These are phyloP conservation scores for Pachyuromys duprasi DNA, from an alignment of 2,797 vertebrate genomes.

Conservation along the genomic window DNA sequence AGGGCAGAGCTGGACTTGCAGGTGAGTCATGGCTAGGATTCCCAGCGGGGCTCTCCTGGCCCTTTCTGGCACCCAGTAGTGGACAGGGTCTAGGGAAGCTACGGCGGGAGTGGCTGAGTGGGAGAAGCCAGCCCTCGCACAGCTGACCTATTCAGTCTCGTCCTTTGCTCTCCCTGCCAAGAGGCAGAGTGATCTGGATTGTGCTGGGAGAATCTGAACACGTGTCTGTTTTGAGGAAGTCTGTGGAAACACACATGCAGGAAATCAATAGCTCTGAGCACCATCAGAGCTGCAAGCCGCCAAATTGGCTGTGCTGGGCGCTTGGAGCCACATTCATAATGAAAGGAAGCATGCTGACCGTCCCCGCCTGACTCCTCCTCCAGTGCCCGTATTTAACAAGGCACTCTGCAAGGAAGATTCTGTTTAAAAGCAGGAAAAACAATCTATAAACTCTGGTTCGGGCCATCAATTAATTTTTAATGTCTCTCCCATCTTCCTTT, in stretches of 20 bases:
- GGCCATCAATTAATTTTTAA: constrained; percentile 24
- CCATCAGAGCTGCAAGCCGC: background rate
- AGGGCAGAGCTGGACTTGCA: background rate
- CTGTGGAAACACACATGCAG: background rate
- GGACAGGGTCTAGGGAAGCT: background rate
- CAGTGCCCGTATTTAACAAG: background rate
- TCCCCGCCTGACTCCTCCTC: background rate
- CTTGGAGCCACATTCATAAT: background rate
- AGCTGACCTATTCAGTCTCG: background rate
- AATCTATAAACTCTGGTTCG: background rate
- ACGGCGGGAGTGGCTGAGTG: background rate
- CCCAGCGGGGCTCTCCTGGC: accelerated
- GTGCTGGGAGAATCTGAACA: background rate
- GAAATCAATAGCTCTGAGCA: background rate
- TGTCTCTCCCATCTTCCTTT: background rate
- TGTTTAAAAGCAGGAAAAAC: background rate
- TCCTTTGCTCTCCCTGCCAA: background rate
- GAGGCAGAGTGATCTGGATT: background rate
- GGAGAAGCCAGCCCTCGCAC: background rate
- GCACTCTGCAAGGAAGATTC: background rate
- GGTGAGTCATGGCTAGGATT: background rate
- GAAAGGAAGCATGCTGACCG: background rate
- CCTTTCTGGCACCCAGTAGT: background rate
- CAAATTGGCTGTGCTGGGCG: background rate
- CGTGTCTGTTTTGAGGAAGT: background rate